phyloP scores from a whole-genome alignment of 2,797 vertebrate species.

The Falco biarmicus region DNA sequence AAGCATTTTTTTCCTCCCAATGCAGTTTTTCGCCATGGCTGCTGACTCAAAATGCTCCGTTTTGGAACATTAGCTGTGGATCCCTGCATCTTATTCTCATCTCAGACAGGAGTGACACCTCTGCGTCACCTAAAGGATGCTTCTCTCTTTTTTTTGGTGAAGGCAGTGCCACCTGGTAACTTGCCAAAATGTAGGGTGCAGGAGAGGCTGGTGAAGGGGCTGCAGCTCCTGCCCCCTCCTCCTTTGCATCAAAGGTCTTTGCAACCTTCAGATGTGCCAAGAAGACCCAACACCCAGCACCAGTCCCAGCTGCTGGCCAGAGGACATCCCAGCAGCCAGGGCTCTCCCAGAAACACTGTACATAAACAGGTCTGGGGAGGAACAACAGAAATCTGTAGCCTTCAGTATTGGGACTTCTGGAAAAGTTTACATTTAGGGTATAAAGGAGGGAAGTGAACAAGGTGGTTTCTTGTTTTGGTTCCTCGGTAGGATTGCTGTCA shows the following conservation, averaged over 20 bases:
- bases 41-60: fast-evolving
- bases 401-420: neutral
- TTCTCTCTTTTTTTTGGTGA: neutral
- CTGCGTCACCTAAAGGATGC: neutral
- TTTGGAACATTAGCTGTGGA: fast-evolving
- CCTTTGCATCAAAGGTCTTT: neutral
- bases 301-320: neutral
- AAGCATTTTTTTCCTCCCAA: neutral
- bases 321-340: neutral
- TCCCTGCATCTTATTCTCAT: neutral
- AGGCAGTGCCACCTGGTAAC: neutral
- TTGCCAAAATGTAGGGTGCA: neutral
- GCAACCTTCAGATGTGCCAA: neutral
- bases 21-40: fast-evolving
- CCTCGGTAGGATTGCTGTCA: neutral
- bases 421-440: neutral
- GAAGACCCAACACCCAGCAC: neutral
- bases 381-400: no score
- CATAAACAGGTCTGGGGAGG: neutral
- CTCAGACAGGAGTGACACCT: neutral
- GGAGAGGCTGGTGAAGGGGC: neutral
- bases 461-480: neutral
- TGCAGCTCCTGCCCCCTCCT: neutral
- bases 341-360: neutral
- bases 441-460: neutral